Conservation (phyloP, 2,113 vertebrate species). For the Actinemys pallida region DNA sequence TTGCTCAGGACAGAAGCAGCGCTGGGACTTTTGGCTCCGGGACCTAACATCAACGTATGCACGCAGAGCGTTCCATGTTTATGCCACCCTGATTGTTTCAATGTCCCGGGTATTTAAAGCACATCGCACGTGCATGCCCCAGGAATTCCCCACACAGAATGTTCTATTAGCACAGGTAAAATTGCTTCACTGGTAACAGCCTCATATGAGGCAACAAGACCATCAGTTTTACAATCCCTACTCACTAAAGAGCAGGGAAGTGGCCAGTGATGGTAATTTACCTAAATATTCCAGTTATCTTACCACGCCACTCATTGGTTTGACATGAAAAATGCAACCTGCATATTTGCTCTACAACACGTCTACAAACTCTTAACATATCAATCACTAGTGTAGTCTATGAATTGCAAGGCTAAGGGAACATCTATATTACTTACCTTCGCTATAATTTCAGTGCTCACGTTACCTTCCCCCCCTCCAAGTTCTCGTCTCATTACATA, state of each 20-base stretch:
- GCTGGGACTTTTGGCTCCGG: neutral
- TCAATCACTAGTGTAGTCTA: neutral
- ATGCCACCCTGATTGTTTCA: neutral
- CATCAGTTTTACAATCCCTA: neutral
- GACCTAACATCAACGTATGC: neutral
- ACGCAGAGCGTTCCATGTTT: neutral
- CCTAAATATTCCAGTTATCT: neutral
- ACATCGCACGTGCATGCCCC: neutral
- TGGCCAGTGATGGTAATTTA: neutral
- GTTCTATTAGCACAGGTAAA: neutral
- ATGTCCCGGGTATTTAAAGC: neutral
- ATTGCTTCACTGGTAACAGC: neutral
- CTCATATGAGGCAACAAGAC: neutral
- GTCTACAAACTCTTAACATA: neutral
- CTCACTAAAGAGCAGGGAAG: no score
- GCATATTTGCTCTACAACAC: neutral
- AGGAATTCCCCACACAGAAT: neutral
- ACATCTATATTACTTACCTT: neutral
- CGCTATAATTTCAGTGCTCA: neutral
- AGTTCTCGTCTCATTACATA: neutral
- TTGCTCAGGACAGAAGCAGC: neutral
- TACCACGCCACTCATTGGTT: neutral
- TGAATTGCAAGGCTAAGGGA: neutral
- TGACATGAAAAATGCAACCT: neutral
- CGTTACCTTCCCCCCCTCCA: neutral